Evolutionary conservation across 2,888 invertebrate species (phyloP).

Genomic region (Nymphalis c-album): DNA sequence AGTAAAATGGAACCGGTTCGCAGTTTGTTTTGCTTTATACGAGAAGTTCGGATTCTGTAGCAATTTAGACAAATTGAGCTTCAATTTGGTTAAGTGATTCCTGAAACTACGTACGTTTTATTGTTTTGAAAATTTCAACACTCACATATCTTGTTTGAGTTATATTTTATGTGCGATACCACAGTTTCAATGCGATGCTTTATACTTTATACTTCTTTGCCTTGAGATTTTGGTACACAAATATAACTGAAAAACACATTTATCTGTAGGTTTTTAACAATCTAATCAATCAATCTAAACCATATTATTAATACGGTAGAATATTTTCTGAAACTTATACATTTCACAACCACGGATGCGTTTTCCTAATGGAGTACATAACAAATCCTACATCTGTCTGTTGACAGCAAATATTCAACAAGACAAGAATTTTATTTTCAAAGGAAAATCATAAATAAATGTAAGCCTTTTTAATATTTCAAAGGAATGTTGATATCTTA

Average conservation of each 20-base stretch:
- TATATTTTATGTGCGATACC: not conserved
- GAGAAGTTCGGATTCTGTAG: slow-evolving; percentile 22
- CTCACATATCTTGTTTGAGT: not conserved
- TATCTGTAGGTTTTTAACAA: too few species aligned
- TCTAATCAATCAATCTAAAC: too few species aligned
- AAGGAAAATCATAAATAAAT: too few species aligned
- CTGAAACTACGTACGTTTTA: slow-evolving; percentile 19
- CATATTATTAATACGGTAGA: too few species aligned
- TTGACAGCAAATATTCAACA: too few species aligned
- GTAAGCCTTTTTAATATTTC: not conserved
- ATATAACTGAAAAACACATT: too few species aligned
- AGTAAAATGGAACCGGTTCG: slow-evolving; percentile 21
- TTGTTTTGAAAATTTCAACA: slow-evolving; percentile 16
- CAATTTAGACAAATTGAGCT: slow-evolving; percentile 31
- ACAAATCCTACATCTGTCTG: too few species aligned
- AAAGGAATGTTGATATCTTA: not conserved
- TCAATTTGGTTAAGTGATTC: slow-evolving; percentile 32
- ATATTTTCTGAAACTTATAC: too few species aligned
- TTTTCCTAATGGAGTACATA: too few species aligned
- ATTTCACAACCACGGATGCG: too few species aligned
- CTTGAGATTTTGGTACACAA: not conserved
- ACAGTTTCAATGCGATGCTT: not conserved
- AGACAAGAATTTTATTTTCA: too few species aligned
- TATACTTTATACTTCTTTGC: not conserved
- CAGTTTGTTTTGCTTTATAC: slow-evolving; percentile 33